Conservation (phyloP, 2,113 vertebrate species). For the Forbesichthys agassizii region DNA sequence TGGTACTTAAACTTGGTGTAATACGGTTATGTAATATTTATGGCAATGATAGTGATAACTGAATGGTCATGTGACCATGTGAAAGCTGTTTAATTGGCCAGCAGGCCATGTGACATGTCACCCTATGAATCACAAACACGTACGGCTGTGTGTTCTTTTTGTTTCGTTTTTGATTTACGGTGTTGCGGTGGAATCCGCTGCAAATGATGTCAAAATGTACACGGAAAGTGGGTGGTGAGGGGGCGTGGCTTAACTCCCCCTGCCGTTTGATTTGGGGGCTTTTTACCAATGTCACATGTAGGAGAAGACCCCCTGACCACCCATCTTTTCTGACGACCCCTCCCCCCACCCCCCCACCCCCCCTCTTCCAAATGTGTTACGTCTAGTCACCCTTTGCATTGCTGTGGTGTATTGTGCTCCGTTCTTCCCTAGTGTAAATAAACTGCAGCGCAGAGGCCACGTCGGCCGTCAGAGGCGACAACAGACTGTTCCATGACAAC, state of each 20-base stretch:
- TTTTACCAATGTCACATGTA: conserved; percentile 65
- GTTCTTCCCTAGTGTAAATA: conserved; percentile 76
- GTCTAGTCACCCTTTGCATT: conserved; percentile 51
- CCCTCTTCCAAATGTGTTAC: conserved; percentile 36
- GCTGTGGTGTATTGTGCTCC: conserved; percentile 55
- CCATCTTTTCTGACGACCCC: conserved; percentile 49
- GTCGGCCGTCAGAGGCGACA: conserved; percentile 61
- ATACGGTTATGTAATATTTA: conserved; percentile 52
- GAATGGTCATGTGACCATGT: conserved; percentile 61
- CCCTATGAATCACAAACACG: neutral
- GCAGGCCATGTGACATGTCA: conserved; percentile 29
- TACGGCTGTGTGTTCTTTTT: neutral
- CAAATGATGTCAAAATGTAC: conserved; percentile 81
- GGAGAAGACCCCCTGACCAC: conserved; percentile 54
- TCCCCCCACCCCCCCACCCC: neutral
- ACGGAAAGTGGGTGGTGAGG: conserved; percentile 58
- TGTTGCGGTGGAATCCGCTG: conserved; percentile 67
- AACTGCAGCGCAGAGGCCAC: conserved; percentile 66
- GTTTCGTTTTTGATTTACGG: conserved; percentile 56
- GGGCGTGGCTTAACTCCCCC: conserved; percentile 46
- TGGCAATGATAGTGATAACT: conserved; percentile 48
- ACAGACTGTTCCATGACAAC: conserved; percentile 62
- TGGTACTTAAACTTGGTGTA: conserved; percentile 50
- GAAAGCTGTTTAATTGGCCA: conserved; percentile 54
- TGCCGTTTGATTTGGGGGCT: conserved; percentile 48